These are phyloP conservation scores for Laupala kohalensis DNA, from an alignment of 1,140 invertebrate species.

Conservation along the genomic window DNA sequence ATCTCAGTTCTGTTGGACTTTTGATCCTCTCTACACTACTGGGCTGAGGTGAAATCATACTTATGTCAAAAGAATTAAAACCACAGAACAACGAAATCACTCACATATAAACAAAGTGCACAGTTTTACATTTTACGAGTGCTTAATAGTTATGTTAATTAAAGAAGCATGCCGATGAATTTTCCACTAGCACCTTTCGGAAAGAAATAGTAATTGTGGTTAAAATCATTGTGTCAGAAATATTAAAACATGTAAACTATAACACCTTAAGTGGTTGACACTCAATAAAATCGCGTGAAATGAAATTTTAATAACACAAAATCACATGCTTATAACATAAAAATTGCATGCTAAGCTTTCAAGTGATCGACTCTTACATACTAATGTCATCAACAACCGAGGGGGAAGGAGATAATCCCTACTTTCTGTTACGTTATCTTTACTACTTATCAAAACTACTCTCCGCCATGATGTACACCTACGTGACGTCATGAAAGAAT, in stretches of 20 bases:
- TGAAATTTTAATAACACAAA: not conserved
- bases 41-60: not conserved
- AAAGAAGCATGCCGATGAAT: not conserved
- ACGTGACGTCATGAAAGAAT: not conserved
- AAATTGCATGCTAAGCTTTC: not conserved
- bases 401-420: not conserved
- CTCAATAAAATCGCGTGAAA: not conserved
- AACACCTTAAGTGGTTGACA: not conserved
- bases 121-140: not conserved
- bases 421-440: not conserved
- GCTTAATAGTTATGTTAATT: not conserved
- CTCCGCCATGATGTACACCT: slow-evolving; percentile 3
- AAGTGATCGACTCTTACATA: not conserved
- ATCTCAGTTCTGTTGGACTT: not conserved
- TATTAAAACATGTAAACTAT: not conserved
- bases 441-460: not conserved
- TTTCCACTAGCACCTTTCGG: not conserved
- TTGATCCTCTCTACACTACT: not conserved
- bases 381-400: not conserved
- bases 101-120: no score
- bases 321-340: not conserved
- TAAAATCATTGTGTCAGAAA: not conserved
- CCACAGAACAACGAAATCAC: not conserved
- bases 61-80: not conserved
- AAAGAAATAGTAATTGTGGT: not conserved